phyloP scores from a whole-genome alignment of 2,797 vertebrate species.

The Tolypeutes matacus region DNA sequence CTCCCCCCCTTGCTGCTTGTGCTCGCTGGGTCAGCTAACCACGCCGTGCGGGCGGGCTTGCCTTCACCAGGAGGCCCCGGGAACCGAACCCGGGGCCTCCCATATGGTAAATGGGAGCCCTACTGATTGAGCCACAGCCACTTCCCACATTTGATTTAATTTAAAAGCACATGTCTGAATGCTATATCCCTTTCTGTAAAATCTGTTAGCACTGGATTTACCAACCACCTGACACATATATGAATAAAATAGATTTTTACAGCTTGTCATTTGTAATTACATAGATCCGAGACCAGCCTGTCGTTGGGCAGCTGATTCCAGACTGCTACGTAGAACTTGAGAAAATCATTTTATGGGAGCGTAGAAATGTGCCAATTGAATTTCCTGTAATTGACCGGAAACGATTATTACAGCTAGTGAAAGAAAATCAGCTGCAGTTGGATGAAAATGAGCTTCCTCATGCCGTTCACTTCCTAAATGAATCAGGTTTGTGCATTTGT shows the following conservation, averaged over 20 bases:
- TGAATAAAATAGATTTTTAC: slow-evolving; percentile 61
- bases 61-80: no score
- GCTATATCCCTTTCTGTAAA: background rate
- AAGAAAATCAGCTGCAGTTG: slow-evolving; percentile 93
- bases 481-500: slow-evolving; percentile 90
- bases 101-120: no score
- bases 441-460: slow-evolving; percentile 97
- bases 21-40: no score
- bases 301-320: slow-evolving; percentile 97
- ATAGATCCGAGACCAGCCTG: slow-evolving; percentile 96
- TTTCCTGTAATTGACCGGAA: slow-evolving; percentile 95
- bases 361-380: slow-evolving; percentile 90
- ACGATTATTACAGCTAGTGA: slow-evolving; percentile 92
- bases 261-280: slow-evolving; percentile 76
- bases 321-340: slow-evolving; percentile 97
- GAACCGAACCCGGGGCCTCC: no score
- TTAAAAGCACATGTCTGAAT: background rate
- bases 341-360: slow-evolving; percentile 92
- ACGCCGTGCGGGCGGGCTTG: no score
- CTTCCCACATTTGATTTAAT: slow-evolving; percentile 10
- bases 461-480: slow-evolving; percentile 96
- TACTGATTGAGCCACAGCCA: no score
- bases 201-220: slow-evolving; percentile 24
- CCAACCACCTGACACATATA: background rate
- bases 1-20: no score